A percentile compares a stretch with the other conserved stretches of the same genome.
phyloP scores from a whole-genome alignment of 2,113 vertebrate species.

The Bubo blakistoni region DNA sequence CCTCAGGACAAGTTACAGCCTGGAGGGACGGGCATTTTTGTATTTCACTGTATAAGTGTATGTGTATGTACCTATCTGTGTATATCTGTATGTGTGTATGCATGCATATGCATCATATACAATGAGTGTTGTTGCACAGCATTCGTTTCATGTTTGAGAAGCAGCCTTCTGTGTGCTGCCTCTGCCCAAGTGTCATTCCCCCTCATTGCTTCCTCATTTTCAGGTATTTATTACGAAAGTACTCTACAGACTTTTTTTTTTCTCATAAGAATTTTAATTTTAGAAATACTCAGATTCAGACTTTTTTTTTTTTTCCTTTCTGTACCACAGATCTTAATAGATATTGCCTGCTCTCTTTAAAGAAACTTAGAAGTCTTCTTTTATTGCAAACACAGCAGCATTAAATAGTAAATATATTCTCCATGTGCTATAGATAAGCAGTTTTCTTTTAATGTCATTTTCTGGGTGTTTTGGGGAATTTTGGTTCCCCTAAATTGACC shows the following conservation, averaged over 20 bases:
- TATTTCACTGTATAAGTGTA: not conserved
- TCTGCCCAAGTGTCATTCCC: not conserved
- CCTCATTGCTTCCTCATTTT: not conserved
- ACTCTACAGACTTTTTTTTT: not conserved
- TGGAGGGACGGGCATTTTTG: not conserved
- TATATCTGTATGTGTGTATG: not conserved
- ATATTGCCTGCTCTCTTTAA: not conserved
- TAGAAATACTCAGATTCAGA: not conserved
- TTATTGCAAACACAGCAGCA: not conserved
- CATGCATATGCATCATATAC: rapidly evolving
- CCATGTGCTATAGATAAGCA: not conserved
- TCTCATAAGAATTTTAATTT: not conserved
- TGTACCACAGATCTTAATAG: not conserved
- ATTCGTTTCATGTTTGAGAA: not conserved
- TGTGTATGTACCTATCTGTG: not conserved
- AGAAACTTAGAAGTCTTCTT: not conserved
- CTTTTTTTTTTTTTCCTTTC: not conserved
- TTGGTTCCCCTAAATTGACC: not conserved
- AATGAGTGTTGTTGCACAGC: not conserved
- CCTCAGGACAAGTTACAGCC: not conserved
- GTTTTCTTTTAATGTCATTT: not conserved
- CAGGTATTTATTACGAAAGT: not conserved
- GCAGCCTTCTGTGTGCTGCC: not conserved
- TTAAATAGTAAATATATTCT: not conserved
- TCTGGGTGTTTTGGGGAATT: not conserved